These are phyloP conservation scores for Glaucopsyche alexis DNA, from an alignment of 2,888 invertebrate species.

Conservation along the genomic window DNA sequence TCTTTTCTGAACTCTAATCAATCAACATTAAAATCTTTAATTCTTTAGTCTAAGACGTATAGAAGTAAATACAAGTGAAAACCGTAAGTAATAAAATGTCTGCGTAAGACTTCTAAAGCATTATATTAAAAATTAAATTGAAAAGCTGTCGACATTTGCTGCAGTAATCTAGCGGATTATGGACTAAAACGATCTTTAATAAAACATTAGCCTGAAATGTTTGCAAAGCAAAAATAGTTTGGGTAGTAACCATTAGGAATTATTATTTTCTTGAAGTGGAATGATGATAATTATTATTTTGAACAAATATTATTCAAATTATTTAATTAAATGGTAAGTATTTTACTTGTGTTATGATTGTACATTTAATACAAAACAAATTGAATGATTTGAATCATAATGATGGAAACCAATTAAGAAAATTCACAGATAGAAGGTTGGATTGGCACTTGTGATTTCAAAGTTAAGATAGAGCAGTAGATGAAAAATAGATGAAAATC, in stretches of 20 bases:
- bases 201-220: constrained; percentile 6
- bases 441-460: background rate
- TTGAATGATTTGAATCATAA: background rate
- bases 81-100: background rate
- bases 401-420: background rate
- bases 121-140: background rate
- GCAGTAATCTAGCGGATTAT: constrained; percentile 10
- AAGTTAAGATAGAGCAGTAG: background rate
- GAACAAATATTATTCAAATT: too few species aligned
- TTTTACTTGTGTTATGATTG: too few species aligned
- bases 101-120: background rate
- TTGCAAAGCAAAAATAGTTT: constrained; percentile 2
- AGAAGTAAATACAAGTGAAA: background rate
- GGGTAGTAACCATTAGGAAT: background rate
- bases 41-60: background rate
- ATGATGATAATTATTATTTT: too few species aligned
- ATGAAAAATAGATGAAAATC: constrained; percentile 18
- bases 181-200: constrained; percentile 1
- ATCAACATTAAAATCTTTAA: constrained; percentile 11
- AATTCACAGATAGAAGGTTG: background rate
- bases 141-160: constrained; percentile 2
- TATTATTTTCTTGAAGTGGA: too few species aligned
- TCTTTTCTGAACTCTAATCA: background rate
- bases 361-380: too few species aligned
- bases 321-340: too few species aligned